These are phyloP conservation scores for Crotalus helleri DNA, from an alignment of 2,113 vertebrate genomes.

Conservation along the genomic window DNA sequence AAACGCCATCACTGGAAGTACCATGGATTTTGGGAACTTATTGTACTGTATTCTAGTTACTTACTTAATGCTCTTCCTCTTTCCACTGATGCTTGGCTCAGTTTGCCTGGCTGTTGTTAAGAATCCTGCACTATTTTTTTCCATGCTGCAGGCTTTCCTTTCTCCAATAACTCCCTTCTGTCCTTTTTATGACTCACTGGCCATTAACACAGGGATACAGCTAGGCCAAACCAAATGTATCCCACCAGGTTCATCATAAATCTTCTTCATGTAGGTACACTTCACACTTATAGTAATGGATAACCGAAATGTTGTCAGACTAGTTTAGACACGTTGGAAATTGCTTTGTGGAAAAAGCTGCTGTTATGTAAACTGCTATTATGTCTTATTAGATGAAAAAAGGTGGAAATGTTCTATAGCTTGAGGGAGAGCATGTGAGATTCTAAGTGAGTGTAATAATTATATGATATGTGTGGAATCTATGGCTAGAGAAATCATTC, in stretches of 20 bases:
- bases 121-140: not conserved
- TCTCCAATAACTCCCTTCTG: not conserved
- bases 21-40: not conserved
- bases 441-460: not conserved
- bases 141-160: not conserved
- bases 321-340: not conserved
- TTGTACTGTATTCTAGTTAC: not conserved
- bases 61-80: not conserved
- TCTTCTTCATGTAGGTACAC: not conserved
- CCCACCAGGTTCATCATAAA: not conserved
- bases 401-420: not conserved
- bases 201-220: not conserved
- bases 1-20: not conserved
- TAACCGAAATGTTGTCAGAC: not conserved
- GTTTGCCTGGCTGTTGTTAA: not conserved
- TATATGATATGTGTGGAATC: not conserved
- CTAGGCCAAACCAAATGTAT: not conserved
- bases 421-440: not conserved
- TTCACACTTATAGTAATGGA: not conserved
- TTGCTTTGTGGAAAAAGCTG: not conserved
- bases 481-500: not conserved
- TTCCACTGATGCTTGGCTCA: not conserved
- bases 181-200: not conserved
- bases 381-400: not conserved
- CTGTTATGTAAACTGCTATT: not conserved